A percentile compares a stretch with the other conserved stretches of the same genome.
Evolutionary conservation across 2,797 vertebrate genomes (phyloP).

Genomic region (Pseudopleuronectes americanus): DNA sequence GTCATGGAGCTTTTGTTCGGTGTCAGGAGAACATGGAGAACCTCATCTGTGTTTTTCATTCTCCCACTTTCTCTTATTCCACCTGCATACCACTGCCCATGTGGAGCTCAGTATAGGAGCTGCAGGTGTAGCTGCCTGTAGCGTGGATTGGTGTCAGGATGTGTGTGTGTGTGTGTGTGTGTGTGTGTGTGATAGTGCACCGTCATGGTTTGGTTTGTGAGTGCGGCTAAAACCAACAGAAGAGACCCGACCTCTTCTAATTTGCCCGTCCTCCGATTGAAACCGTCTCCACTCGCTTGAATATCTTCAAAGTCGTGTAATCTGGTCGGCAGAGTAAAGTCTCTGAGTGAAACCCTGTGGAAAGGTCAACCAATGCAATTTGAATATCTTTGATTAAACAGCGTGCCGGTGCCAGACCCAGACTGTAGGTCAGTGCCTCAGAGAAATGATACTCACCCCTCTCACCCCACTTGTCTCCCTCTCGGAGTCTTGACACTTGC

Average conservation of each 20-base stretch:
- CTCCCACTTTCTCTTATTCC: too few relatives aligned
- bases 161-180: too few relatives aligned
- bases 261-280: slow-evolving; percentile 23
- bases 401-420: slow-evolving; percentile 41
- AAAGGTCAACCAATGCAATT: slow-evolving; percentile 77
- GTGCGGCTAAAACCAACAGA: background rate
- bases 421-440: slow-evolving; percentile 73
- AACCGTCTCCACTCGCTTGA: slow-evolving; percentile 18
- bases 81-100: too few relatives aligned
- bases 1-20: too few relatives aligned
- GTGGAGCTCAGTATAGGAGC: too few relatives aligned
- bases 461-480: slow-evolving; percentile 53
- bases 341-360: slow-evolving; percentile 57
- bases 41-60: too few relatives aligned
- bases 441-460: slow-evolving; percentile 63
- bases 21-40: too few relatives aligned
- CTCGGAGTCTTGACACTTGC: slow-evolving; percentile 24
- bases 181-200: background rate
- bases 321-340: slow-evolving; percentile 43
- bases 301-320: slow-evolving; percentile 65
- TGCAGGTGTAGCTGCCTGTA: too few relatives aligned
- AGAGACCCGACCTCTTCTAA: slow-evolving; percentile 17
- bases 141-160: background rate
- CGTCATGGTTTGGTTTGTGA: background rate
- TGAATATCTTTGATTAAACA: slow-evolving; percentile 79